Conservation (phyloP, 2,797 vertebrate species). For the Ptychadena robeensis region DNA sequence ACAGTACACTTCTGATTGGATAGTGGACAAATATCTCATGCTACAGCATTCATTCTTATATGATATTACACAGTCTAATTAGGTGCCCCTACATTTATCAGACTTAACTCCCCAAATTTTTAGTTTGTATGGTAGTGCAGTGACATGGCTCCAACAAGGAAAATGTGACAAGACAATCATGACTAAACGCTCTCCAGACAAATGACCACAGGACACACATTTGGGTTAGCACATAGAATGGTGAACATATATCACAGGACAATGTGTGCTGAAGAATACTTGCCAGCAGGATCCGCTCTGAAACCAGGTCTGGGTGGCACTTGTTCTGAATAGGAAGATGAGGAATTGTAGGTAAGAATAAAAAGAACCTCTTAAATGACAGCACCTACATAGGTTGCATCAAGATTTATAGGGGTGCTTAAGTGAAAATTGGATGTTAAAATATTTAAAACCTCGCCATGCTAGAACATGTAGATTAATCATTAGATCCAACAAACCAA, state of each 20-base stretch:
- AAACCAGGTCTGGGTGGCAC: constrained; percentile 87
- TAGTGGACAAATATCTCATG: too few species aligned
- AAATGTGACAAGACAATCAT: neutral
- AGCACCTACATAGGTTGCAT: constrained; percentile 66
- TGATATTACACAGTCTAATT: too few species aligned
- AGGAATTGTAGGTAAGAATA: constrained; percentile 80
- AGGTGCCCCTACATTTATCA: neutral
- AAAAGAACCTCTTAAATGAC: constrained; percentile 69
- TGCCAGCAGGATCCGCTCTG: constrained; percentile 90
- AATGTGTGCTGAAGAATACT: constrained; percentile 76
- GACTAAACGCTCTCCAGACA: neutral
- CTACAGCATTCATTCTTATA: too few species aligned
- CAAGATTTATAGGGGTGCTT: neutral
- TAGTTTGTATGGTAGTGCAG: neutral
- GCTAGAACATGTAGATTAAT: neutral
- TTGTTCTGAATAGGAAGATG: constrained; percentile 86
- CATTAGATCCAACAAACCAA: neutral
- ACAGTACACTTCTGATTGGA: too few species aligned
- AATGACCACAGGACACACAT: constrained; percentile 67
- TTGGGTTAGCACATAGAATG: constrained; percentile 70
- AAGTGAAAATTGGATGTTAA: neutral
- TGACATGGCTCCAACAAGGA: neutral
- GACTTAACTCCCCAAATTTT: neutral
- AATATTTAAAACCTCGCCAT: neutral
- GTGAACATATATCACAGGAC: constrained; percentile 69